Evolutionary conservation across 2,113 vertebrate genomes (phyloP).

Genomic region (Anarrhichthys ocellatus): DNA sequence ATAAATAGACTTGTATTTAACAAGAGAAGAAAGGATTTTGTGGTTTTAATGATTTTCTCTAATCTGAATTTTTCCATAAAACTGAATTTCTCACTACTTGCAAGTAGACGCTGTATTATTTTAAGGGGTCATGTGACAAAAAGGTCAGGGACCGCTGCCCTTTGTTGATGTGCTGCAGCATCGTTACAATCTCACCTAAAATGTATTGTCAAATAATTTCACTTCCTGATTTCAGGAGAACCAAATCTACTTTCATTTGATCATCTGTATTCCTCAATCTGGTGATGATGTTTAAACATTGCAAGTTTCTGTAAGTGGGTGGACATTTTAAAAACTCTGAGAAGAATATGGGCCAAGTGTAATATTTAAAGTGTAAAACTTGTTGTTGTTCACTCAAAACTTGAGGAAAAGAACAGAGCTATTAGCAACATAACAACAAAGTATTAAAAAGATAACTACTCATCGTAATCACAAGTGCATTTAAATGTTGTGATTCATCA

Average conservation of each 20-base stretch:
- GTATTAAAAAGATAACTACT: not conserved
- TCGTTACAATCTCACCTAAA: not conserved
- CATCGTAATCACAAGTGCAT: not conserved
- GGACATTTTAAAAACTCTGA: not conserved
- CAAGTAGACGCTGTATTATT: not conserved
- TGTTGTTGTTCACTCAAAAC: not conserved
- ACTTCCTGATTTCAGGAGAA: constrained; percentile 22
- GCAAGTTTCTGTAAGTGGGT: not conserved
- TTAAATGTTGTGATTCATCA: not conserved
- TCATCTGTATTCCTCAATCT: not conserved
- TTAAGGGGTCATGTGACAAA: not conserved
- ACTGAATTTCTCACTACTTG: no score
- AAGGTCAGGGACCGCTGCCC: no score
- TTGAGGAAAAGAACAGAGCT: not conserved
- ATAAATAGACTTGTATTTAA: not conserved
- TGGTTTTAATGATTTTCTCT: not conserved
- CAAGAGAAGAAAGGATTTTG: not conserved
- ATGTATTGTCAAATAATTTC: not conserved
- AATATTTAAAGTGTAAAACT: not conserved
- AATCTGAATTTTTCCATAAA: not conserved
- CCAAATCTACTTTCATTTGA: not conserved
- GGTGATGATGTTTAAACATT: not conserved
- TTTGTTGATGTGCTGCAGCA: not conserved
- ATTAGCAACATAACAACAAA: not conserved
- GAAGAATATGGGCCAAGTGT: not conserved